Conservation (phyloP, 2,888 invertebrate species). For the Nomada ruficornis region DNA sequence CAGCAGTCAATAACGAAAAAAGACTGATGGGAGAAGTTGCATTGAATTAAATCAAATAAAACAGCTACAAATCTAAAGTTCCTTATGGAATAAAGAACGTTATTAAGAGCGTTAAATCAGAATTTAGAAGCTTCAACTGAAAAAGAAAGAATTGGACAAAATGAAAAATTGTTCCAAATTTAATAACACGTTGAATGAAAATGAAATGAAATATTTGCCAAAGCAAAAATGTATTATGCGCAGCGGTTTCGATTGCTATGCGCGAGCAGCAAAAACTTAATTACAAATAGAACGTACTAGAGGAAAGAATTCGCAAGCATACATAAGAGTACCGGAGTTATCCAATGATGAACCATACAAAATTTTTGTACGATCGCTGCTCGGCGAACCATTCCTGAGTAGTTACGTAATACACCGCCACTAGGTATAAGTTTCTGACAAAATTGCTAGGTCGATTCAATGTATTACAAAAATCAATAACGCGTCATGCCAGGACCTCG, state of each 20-base stretch:
- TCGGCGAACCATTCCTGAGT: constrained; percentile 4
- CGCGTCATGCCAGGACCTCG: constrained; percentile 48
- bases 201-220: not conserved
- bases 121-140: not conserved
- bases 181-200: not conserved
- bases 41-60: no score
- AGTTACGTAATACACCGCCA: constrained; percentile 60
- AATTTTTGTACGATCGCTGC: constrained; percentile 9
- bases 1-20: no score
- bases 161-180: not conserved
- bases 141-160: not conserved
- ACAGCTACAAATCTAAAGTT: no score
- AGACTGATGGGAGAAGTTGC: no score
- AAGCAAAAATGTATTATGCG: not conserved
- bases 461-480: constrained; percentile 70
- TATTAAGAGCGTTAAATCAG: no score
- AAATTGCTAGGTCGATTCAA: constrained; percentile 66
- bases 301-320: not conserved
- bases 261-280: not conserved
- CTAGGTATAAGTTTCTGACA: constrained; percentile 48
- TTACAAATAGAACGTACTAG: not conserved
- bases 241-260: not conserved
- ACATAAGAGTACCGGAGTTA: not conserved
- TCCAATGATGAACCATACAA: not conserved
- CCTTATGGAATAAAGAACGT: no score